Conservation (phyloP, 2,113 vertebrate genomes). For the Setophaga petechia region DNA sequence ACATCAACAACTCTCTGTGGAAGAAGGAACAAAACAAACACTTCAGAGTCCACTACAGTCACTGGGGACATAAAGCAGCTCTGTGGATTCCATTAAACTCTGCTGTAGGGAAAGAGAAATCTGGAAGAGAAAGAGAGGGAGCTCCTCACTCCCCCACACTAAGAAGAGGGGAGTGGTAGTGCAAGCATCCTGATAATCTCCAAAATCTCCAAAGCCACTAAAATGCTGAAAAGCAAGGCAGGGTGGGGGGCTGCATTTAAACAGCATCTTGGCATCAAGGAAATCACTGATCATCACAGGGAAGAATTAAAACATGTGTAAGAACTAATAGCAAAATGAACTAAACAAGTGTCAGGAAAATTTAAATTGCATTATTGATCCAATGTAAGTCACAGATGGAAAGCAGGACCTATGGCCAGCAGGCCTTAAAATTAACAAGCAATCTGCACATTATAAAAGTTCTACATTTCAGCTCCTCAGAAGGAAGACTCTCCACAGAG, state of each 20-base stretch:
- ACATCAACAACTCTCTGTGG: background rate
- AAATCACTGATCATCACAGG: background rate
- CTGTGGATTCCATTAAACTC: background rate
- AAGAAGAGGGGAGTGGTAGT: background rate
- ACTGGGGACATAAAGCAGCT: background rate
- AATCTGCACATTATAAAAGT: background rate
- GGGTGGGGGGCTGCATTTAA: background rate
- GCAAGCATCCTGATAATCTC: constrained; percentile 16
- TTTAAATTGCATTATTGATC: background rate
- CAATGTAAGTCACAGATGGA: background rate
- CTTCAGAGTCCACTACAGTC: background rate
- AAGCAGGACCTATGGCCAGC: background rate
- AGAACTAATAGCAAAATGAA: background rate
- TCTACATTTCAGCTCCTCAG: background rate
- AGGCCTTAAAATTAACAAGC: background rate
- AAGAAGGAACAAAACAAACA: background rate
- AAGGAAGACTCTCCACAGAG: background rate
- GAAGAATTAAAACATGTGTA: background rate
- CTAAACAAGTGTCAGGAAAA: background rate
- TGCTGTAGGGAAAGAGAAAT: background rate
- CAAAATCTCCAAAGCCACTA: background rate
- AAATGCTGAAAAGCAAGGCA: background rate
- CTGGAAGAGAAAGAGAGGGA: background rate
- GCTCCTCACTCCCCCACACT: background rate
- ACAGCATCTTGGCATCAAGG: background rate